Percentiles rank a stretch among this genome's conserved stretches.
Evolutionary conservation across 2,113 vertebrate genomes (phyloP).

Genomic region (Rousettus leschenaultii): DNA sequence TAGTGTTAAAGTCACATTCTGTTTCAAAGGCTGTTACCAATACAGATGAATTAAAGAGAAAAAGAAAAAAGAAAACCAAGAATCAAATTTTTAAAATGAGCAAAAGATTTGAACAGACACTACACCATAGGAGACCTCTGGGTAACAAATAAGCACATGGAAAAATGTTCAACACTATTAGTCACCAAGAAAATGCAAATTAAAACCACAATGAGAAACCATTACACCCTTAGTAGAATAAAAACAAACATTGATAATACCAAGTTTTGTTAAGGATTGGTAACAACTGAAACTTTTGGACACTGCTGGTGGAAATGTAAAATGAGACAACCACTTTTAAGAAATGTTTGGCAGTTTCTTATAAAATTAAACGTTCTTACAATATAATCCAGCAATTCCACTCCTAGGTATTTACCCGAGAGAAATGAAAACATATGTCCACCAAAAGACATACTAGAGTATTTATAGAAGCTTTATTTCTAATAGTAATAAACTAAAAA

Average conservation of each 20-base stretch:
- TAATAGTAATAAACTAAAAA: slow-evolving; percentile 28
- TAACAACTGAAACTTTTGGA: not conserved
- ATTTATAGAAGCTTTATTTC: slow-evolving; percentile 1
- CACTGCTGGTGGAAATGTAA: not conserved
- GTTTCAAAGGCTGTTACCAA: not conserved
- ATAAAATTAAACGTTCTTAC: not conserved
- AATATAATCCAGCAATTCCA: not conserved
- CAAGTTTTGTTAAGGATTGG: not conserved
- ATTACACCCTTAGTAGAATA: not conserved
- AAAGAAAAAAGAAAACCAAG: not conserved
- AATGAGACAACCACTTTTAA: not conserved
- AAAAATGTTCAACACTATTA: not conserved
- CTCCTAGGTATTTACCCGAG: not conserved
- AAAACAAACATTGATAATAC: not conserved
- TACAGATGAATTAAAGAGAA: not conserved
- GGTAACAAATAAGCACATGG: not conserved
- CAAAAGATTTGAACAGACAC: not conserved
- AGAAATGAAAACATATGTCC: slow-evolving; percentile 11
- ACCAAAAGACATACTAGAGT: not conserved
- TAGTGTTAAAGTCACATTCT: not conserved
- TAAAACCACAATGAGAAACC: not conserved
- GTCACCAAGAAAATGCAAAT: not conserved
- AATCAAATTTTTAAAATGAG: not conserved
- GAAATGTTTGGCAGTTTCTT: not conserved
- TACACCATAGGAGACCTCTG: not conserved